Evolutionary conservation across 1,140 invertebrate species (phyloP).

Genomic region (Heliconius himera): DNA sequence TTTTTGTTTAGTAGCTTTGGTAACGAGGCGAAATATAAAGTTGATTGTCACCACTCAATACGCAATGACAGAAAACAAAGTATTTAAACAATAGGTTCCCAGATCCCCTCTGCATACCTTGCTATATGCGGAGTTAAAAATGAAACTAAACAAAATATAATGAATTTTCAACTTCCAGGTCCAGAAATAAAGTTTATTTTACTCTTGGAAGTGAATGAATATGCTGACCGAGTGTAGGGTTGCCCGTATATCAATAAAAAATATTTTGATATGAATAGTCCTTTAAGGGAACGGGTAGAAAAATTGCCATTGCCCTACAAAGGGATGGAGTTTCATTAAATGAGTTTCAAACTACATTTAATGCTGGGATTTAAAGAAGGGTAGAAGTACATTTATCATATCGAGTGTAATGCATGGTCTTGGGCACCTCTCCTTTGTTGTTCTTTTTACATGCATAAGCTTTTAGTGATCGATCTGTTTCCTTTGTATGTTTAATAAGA

Average conservation of each 20-base stretch:
- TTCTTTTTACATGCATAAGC: slow-evolving; percentile 2
- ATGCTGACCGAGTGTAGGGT: not conserved
- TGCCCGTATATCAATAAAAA: slow-evolving; percentile 22
- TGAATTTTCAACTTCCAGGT: not conserved
- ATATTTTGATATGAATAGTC: slow-evolving; percentile 23
- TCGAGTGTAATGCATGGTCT: slow-evolving; percentile 16
- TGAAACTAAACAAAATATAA: not conserved
- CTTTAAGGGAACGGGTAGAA: slow-evolving; percentile 17
- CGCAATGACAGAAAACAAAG: too few species aligned
- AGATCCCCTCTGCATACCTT: too few species aligned
- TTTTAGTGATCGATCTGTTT: slow-evolving; percentile 5
- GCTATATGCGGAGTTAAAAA: too few species aligned
- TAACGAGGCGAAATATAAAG: too few species aligned
- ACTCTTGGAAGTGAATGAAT: not conserved
- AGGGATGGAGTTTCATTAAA: not conserved
- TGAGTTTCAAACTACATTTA: slow-evolving; percentile 25
- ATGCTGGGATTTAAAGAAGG: slow-evolving; percentile 22
- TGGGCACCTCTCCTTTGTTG: slow-evolving; percentile 6
- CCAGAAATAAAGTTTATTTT: too few species aligned
- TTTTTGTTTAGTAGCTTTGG: too few species aligned
- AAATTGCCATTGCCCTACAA: slow-evolving; percentile 7
- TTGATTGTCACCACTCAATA: too few species aligned
- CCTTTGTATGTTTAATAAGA: not conserved
- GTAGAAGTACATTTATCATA: slow-evolving; percentile 21
- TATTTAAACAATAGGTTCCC: too few species aligned